Evolutionary conservation across 2,113 vertebrate genomes (phyloP).

Genomic region (Marcusenius ussheri): DNA sequence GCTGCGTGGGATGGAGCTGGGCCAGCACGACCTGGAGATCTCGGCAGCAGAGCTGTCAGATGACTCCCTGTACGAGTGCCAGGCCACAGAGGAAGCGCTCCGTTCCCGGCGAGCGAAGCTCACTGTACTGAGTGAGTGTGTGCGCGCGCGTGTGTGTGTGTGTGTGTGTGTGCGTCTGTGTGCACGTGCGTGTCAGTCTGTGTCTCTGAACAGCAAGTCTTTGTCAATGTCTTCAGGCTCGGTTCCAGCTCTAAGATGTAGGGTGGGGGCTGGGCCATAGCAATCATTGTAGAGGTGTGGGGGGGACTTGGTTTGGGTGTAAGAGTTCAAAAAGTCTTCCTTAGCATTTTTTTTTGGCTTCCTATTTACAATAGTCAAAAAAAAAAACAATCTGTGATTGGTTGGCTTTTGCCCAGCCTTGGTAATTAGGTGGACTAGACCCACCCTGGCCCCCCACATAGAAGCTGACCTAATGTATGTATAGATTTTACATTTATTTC

Average conservation of each 20-base stretch:
- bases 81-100: conserved; percentile 87
- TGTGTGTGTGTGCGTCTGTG: neutral
- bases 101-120: conserved; percentile 81
- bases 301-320: neutral
- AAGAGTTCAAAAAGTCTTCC: neutral
- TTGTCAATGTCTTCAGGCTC: neutral
- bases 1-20: conserved; percentile 71
- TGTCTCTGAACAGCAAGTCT: conserved; percentile 28
- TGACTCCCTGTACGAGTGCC: conserved; percentile 86
- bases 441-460: neutral
- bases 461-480: neutral
- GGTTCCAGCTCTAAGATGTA: neutral
- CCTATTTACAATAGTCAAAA: neutral
- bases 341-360: neutral
- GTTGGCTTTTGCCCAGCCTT: neutral
- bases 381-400: neutral
- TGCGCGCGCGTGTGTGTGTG: neutral
- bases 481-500: neutral
- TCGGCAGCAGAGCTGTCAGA: conserved; percentile 78
- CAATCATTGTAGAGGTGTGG: neutral
- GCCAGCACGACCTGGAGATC: conserved; percentile 92
- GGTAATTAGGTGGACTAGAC: neutral
- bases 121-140: conserved; percentile 64
- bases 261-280: conserved; percentile 11
- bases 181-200: conserved; percentile 6